Conservation (phyloP, 1,140 invertebrate species). For the Eupristina koningsbergeri region DNA sequence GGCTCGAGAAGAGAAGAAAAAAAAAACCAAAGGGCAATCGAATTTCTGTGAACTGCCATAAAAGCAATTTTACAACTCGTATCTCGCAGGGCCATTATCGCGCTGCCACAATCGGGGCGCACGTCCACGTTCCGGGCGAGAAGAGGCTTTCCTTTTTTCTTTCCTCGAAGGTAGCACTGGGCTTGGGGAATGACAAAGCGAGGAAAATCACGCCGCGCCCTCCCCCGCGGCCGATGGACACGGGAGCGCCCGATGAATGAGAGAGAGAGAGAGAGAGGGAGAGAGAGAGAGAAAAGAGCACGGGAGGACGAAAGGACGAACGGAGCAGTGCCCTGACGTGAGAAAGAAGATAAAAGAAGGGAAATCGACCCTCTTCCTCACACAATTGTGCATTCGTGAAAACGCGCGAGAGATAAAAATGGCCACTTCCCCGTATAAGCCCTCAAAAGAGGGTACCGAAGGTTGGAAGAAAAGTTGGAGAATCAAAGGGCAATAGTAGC, state of each 20-base stretch:
- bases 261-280: too few species aligned
- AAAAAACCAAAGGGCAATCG: constrained; percentile 31
- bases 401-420: constrained; percentile 35
- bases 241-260: neutral
- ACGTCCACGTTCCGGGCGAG: neutral
- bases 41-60: constrained; percentile 32
- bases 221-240: constrained; percentile 2
- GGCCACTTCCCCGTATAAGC: constrained; percentile 23
- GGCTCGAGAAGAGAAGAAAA: neutral
- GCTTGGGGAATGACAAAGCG: neutral
- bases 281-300: too few species aligned
- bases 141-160: constrained; percentile 1
- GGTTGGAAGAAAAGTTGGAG: constrained; percentile 10
- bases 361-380: neutral
- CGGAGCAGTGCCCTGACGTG: neutral
- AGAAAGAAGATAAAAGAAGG: neutral
- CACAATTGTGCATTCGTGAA: constrained; percentile 22
- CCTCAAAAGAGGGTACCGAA: constrained; percentile 9
- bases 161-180: too few species aligned
- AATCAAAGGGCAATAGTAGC: constrained; percentile 9
- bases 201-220: constrained; percentile 19
- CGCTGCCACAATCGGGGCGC: neutral
- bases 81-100: constrained; percentile 21
- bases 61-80: constrained; percentile 23
- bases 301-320: too few species aligned